Base-by-base conservation (phyloP, 2,797 vertebrate species). In the Ptychobarbus kaznakovi region DNA sequence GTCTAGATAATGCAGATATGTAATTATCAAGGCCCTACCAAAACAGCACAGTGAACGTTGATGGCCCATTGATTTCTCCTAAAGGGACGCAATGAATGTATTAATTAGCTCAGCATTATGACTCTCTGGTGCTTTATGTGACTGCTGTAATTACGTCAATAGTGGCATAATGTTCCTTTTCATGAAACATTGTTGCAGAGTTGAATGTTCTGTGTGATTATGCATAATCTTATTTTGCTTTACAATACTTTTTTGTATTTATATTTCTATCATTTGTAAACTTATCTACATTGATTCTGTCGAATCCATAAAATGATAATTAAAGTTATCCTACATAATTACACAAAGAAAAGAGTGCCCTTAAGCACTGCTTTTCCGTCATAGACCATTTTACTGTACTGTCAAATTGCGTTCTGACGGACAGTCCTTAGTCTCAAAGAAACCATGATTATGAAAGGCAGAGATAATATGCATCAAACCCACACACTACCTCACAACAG, bases 391-490 rank as follows among this genome's bases (percentile, higher is more conserved):
- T 88, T 93, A 89, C 87, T 73, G 73, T 79, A 76, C 88, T 92
- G 90, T 93, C 93, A 93, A 89, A 93, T 93, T 93, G 93, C 89
- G 90, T 88, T 89, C 46, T 88, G 90, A 90, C 88, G 91, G 91
- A 92, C 87, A 90, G 86, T 51, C 61, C 51, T 18, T 85, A 86
- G 87, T 92, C 90, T 87, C 88, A 22, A 82, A 11, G 81, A 92
- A 90, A 88, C 91, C 82, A 80, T 93, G 92, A 93, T 93, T 91
- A 93, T 91, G 89, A 90, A 90, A 86, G 73, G 89, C 72, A 68
- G 79, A 75, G 86, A 74, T 89, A 83, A 77, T 83, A 42, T 72
- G 76, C 73, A 80, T 75, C 88, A 88, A 84, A 87, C 86, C 44
- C 65, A 82, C 88, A 82, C 81, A 56, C 74, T 88, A 88, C 82